Evolutionary conservation across 2,113 vertebrate genomes (phyloP), one percentile per base, ranked within the genome.

Genomic region (Hippocampus abdominalis): DNA sequence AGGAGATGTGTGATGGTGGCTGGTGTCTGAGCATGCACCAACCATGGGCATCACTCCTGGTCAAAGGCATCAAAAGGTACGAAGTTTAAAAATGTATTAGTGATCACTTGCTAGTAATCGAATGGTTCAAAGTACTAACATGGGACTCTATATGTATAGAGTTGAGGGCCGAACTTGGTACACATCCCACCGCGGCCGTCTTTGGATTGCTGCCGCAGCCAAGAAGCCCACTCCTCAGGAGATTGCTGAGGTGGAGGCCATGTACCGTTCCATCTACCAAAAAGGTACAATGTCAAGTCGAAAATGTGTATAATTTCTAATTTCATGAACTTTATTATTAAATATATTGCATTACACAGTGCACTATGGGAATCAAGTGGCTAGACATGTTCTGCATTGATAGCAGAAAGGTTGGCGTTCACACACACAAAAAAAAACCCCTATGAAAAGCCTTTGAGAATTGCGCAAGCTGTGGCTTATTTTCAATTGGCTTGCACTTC

Each of bases 11-110:
- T 0, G 97, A 99, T 29, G 93, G 90, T 0, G 97, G 97, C 64
- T 96, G 94, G 95, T 99, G 97, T 83, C 95, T 99, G 79, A 98
- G 96, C 89, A 89, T 99, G 93, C 97, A 99, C 89, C 97, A 99
- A 63, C 97, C 97, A 0, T 99, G 97, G 97, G 97, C 97, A 60
- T 95, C 96, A 2, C 86, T 99, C 67, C 94, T 99, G 3, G 74
- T 95, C 42, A 93, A 84, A 79, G 96, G 97, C 71, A 92, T 98
- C 83, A 99, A 99, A 94, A 94, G 94, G 97, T 92, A 56, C 8
- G 36, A 36, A 48, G 6, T 11, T 7, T 16, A n/a, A 36, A 16
- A 32, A 23, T 13, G 2, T 10, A 18, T 11, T 9, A 16, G 39
- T 25, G 27, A 29, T 21, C 15, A 3, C 23, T 10, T 8, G 25